Evolutionary conservation across 2,797 vertebrate genomes (phyloP).

Genomic region (Pseudotriccus pelzelni): DNA sequence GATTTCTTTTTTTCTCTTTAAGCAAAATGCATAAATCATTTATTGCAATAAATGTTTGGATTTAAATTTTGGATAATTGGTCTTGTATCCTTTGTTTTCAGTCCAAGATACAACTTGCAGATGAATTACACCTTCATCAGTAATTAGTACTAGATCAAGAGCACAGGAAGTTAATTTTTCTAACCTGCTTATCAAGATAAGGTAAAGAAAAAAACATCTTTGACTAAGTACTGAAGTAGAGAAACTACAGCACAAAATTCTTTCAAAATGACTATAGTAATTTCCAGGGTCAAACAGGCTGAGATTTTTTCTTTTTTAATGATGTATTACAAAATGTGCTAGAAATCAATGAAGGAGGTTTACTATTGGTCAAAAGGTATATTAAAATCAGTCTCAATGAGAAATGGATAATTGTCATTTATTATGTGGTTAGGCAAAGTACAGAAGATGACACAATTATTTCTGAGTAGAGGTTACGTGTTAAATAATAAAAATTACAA

Average conservation of each 20-base stretch:
- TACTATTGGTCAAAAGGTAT: neutral
- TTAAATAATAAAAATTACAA: neutral
- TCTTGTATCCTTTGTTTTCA: neutral
- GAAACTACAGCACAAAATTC: neutral
- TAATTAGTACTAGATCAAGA: neutral
- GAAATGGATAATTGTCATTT: neutral
- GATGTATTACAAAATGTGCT: neutral
- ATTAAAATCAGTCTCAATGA: neutral
- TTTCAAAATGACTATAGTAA: neutral
- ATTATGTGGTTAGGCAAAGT: neutral
- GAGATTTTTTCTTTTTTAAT: neutral
- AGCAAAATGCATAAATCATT: neutral
- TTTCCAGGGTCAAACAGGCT: neutral
- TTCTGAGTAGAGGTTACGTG: neutral
- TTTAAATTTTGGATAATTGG: neutral
- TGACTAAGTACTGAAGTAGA: neutral
- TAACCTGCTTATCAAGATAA: neutral
- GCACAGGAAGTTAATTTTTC: slow-evolving; percentile 3
- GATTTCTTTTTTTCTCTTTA: neutral
- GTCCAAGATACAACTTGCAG: neutral
- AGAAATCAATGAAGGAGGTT: neutral
- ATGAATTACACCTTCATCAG: neutral
- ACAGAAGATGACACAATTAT: neutral
- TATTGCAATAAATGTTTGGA: neutral
- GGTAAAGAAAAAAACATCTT: neutral